phyloP scores from a whole-genome alignment of 1,140 invertebrate species.

The Heliconius himera region DNA sequence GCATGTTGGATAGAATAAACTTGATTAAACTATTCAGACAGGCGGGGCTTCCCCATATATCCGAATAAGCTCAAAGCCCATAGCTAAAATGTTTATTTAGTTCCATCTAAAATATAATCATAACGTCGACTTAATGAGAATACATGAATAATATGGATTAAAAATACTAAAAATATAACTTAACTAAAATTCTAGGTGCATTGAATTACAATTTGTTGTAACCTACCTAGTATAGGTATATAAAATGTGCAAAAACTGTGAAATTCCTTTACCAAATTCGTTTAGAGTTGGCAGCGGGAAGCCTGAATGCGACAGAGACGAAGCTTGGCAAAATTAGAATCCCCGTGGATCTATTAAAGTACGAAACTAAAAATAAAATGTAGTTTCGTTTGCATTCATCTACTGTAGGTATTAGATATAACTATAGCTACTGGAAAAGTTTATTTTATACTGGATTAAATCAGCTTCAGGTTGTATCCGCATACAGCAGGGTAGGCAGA shows the following conservation, averaged over 20 bases:
- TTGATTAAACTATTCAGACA: too few species aligned
- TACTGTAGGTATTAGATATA: not conserved
- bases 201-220: not conserved
- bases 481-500: too few species aligned
- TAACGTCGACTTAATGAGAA: not conserved
- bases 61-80: too few species aligned
- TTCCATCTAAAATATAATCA: not conserved
- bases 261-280: constrained; percentile 15
- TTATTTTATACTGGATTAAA: too few species aligned
- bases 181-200: not conserved
- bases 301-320: constrained; percentile 22
- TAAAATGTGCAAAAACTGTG: constrained; percentile 20
- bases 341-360: constrained; percentile 18
- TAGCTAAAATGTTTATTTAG: too few species aligned
- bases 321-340: constrained; percentile 19
- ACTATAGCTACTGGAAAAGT: too few species aligned
- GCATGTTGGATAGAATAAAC: too few species aligned
- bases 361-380: constrained; percentile 16
- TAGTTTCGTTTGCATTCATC: not conserved
- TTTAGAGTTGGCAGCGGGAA: constrained; percentile 19
- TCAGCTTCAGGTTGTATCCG: too few species aligned
- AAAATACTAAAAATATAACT: not conserved
- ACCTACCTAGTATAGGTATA: not conserved
- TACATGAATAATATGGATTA: not conserved
- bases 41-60: too few species aligned